Evolutionary conservation across 2,113 vertebrate species (phyloP).

Genomic region (Perccottus glenii): DNA sequence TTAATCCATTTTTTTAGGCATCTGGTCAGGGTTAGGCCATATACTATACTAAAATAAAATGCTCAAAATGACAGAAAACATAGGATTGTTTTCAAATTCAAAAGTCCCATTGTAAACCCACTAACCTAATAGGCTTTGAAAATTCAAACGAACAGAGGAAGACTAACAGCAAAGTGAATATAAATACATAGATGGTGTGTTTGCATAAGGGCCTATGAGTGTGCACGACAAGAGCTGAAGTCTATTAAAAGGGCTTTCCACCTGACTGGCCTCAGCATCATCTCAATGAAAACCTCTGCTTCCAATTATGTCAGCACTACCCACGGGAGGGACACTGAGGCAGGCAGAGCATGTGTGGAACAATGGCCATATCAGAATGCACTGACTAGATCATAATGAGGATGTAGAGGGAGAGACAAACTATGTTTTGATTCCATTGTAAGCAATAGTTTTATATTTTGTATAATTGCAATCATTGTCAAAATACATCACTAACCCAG

Average conservation of each 20-base stretch:
- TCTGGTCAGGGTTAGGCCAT: too few species aligned
- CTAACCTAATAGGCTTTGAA: too few species aligned
- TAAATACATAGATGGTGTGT: conserved; percentile 24
- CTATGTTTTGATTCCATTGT: neutral
- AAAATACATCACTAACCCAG: too few species aligned
- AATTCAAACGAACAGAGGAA: neutral
- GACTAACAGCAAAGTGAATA: conserved; percentile 25
- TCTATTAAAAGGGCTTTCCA: conserved; percentile 74
- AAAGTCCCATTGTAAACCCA: too few species aligned
- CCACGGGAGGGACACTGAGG: conserved; percentile 43
- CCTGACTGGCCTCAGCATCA: conserved; percentile 69
- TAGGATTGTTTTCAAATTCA: too few species aligned
- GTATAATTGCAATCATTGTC: too few species aligned
- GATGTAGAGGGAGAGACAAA: conserved; percentile 9
- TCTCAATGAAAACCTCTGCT: conserved; percentile 74
- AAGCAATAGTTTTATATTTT: neutral
- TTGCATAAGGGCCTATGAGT: conserved; percentile 25
- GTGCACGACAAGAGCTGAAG: conserved; percentile 45
- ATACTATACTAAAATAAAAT: too few species aligned
- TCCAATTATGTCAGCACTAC: conserved; percentile 69
- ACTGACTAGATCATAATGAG: conserved; percentile 32
- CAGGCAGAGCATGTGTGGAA: conserved; percentile 18
- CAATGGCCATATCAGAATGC: conserved; percentile 11
- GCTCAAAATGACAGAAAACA: too few species aligned
- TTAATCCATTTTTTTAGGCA: too few species aligned